Evolutionary conservation across 2,113 vertebrate genomes (phyloP).

Genomic region (Microtus oregoni): DNA sequence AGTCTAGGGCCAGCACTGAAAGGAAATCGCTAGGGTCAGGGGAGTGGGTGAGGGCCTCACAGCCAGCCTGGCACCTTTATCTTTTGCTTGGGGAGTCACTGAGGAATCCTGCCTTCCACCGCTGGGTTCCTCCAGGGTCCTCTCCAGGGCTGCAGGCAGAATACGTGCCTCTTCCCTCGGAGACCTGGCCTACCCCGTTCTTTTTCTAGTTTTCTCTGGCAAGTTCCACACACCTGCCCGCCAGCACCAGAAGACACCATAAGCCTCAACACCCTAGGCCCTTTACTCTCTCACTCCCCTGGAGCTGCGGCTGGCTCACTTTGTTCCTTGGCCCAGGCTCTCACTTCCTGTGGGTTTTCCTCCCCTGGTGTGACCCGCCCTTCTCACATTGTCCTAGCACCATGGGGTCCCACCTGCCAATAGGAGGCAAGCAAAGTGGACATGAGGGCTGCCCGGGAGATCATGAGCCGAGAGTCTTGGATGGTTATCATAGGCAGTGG

Average conservation of each 20-base stretch:
- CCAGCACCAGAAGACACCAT: background rate
- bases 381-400: no score
- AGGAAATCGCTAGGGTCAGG: background rate
- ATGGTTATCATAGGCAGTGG: background rate
- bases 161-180: background rate
- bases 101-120: background rate
- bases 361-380: background rate
- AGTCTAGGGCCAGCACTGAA: background rate
- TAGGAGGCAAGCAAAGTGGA: background rate
- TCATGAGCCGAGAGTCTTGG: background rate
- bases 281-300: background rate
- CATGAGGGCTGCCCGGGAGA: background rate
- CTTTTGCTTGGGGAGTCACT: background rate
- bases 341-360: background rate
- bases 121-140: background rate
- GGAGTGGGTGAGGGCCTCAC: background rate
- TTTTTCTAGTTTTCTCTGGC: background rate
- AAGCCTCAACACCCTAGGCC: accelerated
- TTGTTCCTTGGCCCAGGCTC: background rate
- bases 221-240: background rate
- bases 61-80: background rate
- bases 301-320: background rate
- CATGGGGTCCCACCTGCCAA: background rate
- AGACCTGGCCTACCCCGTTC: background rate
- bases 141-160: background rate